Evolutionary conservation across 2,797 vertebrate genomes (phyloP), one percentile per base, ranked within the genome.

Genomic region (Myotis daubentonii): DNA sequence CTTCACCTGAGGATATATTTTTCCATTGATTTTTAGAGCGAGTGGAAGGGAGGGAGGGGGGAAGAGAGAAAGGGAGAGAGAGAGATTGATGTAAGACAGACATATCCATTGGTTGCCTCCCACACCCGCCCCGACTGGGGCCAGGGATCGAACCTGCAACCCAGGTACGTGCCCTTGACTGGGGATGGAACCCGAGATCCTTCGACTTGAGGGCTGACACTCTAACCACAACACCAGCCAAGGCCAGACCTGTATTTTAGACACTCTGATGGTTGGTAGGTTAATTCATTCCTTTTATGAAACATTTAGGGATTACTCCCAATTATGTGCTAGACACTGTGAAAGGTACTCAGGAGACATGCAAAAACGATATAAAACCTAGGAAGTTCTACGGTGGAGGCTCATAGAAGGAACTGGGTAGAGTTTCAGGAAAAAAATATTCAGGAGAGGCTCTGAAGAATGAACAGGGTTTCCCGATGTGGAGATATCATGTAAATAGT

Each of bases 261-360:
- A 66, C 60, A 36, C 23, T 72, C n/a, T 55, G 71, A 80, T 44
- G 38, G 4, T 41, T 72, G 38, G n/a, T 16, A 5, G 47, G 47
- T 44, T 72, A 78, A 74, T 70, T 87, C 30, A 55, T 87, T 94
- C 47, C 89, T 87, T 92, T 82, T 49, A 89, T 89, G 81, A 89
- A 66, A 62, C 75, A 83, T n/a, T 79, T 79, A 62, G n/a, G 49
- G 25, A 72, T 74, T 55, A 60, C 8, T 71, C 30, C 25, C 6
- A 47, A 10, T 47, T 60, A 80, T 33, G 15, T 74, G 55, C 53
- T 60, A 53, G 65, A 62, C 7, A 23, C 81, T 62, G 19, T 76
- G 30, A 66, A 60, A 87, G 44, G 28, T 49, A 30, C 49, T 53
- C 51, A 49, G 41, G 49, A 89, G 49, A 92, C 22, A 53, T 41